Conservation (phyloP, 1,140 invertebrate genomes). For the Heliconius nattereri region DNA sequence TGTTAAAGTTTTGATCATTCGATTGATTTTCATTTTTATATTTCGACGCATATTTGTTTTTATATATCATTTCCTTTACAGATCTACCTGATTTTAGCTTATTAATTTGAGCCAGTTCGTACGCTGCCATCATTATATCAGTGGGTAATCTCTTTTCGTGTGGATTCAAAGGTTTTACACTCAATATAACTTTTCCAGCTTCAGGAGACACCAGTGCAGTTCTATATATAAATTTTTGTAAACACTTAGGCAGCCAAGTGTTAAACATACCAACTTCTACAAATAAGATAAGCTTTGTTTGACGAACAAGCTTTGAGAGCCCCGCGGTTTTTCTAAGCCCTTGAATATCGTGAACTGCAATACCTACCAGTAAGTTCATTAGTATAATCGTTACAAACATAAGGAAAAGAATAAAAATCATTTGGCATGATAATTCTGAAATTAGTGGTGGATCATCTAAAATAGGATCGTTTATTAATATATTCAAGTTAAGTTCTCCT, state of each 20-base stretch:
- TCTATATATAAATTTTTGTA: conserved; percentile 79
- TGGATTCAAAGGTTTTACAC: conserved; percentile 85
- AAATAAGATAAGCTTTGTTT: conserved; percentile 85
- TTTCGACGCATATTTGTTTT: conserved; percentile 65
- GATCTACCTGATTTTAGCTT: conserved; percentile 69
- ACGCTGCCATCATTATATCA: conserved; percentile 84
- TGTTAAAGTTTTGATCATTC: conserved; percentile 60
- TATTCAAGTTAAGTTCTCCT: conserved; percentile 85
- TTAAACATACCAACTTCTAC: conserved; percentile 85
- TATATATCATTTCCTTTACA: conserved; percentile 69
- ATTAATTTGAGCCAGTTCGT: conserved; percentile 82
- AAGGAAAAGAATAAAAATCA: conserved; percentile 84
- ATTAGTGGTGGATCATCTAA: conserved; percentile 67
- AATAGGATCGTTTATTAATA: conserved; percentile 81
- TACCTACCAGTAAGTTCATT: conserved; percentile 87
- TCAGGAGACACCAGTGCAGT: conserved; percentile 81
- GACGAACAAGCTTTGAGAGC: conserved; percentile 84
- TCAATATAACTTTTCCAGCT: conserved; percentile 82
- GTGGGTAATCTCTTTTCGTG: conserved; percentile 84
- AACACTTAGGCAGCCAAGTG: conserved; percentile 80
- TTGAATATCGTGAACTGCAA: conserved; percentile 86
- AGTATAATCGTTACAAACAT: conserved; percentile 86
- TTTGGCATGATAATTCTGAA: conserved; percentile 83
- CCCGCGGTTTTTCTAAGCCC: conserved; percentile 86
- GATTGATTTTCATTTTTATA: conserved; percentile 62